Evolutionary conservation across 2,888 invertebrate genomes (phyloP), one percentile per base, ranked within the genome.

Genomic region (Urechis unicinctus): DNA sequence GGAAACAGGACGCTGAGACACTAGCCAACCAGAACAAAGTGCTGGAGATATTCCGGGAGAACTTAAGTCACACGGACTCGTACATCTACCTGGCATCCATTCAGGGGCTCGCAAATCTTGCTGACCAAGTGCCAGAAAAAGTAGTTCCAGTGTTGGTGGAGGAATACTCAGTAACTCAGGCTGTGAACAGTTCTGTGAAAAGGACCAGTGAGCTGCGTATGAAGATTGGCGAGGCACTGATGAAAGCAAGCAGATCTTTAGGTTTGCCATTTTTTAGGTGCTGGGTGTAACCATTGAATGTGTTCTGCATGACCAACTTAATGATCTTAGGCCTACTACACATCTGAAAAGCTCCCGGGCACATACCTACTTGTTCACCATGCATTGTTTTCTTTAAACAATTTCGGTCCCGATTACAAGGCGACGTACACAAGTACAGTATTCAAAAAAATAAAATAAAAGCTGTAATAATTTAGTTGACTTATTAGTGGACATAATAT

Each of bases 21-120:
- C 70, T 85, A 59, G 81, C 58, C 25, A 66, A 66, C 42, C 57
- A 58, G 45, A 64, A 68, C n/a, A 82, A 84, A 61, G 72, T 90
- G 52, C 81, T 89, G 56, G 85, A 85, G 67, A 78, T 89, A 29
- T 87, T 90, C 68, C 84, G 87, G 85, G 85, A 88, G 76, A 86
- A 87, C 78, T 74, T 92, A 1, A 85, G 84, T 70, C 83, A 91
- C 66, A 79, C 84, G 13, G 92, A 92, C 72, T 87, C 91, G 0
- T 92, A 89, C 72, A 81, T 92, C 56, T 92, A 91, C 74, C 77
- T 92, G 59, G 82, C 85, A 56, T 86, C 90, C 1, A 85, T 91
- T 22, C 86, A 87, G 70, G 89, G 88, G 1, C 76, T 91, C 49
- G 84, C 87, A 6, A 81, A 85, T 1, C 78, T 91, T 61, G 85